Percentiles rank a stretch among this genome's conserved stretches.
These are phyloP conservation scores for Thamnaconus septentrionalis DNA, from an alignment of 2,113 vertebrate species.

Conservation along the genomic window DNA sequence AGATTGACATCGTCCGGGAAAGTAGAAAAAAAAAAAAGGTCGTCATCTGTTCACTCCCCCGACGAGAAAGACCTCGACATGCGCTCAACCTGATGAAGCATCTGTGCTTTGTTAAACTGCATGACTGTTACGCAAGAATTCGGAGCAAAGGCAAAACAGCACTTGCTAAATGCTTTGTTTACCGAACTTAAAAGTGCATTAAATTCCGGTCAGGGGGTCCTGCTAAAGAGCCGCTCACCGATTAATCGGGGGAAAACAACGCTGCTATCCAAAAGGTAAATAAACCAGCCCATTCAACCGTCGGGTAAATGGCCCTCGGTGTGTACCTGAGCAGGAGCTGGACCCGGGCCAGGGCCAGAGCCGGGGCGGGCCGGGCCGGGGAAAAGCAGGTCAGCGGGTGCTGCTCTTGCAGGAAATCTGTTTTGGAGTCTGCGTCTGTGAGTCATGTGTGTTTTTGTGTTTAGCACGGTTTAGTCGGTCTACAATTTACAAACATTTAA, in stretches of 20 bases:
- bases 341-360: constrained; percentile 32
- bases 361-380: not conserved
- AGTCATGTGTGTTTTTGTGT: constrained; percentile 64
- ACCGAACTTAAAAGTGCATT: constrained; percentile 66
- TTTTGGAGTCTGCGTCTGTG: constrained; percentile 47
- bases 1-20: no score
- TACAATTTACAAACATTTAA: constrained; percentile 73
- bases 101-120: constrained; percentile 72
- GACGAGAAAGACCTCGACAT: constrained; percentile 44
- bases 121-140: constrained; percentile 68
- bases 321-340: constrained; percentile 51
- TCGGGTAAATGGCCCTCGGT: constrained; percentile 34
- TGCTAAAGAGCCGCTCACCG: constrained; percentile 36
- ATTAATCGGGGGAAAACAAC: constrained; percentile 59
- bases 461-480: constrained; percentile 64
- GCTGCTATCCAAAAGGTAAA: constrained; percentile 44
- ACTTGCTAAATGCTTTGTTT: constrained; percentile 69
- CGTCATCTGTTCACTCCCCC: no score
- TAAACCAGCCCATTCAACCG: constrained; percentile 35
- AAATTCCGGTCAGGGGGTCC: constrained; percentile 45
- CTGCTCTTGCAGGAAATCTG: constrained; percentile 59
- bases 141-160: constrained; percentile 63
- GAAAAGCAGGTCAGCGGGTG: constrained; percentile 62
- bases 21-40: no score
- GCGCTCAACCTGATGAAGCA: constrained; percentile 68